Conservation (phyloP, 2,888 invertebrate species). For the Dimorphilus gyrociliatus region DNA sequence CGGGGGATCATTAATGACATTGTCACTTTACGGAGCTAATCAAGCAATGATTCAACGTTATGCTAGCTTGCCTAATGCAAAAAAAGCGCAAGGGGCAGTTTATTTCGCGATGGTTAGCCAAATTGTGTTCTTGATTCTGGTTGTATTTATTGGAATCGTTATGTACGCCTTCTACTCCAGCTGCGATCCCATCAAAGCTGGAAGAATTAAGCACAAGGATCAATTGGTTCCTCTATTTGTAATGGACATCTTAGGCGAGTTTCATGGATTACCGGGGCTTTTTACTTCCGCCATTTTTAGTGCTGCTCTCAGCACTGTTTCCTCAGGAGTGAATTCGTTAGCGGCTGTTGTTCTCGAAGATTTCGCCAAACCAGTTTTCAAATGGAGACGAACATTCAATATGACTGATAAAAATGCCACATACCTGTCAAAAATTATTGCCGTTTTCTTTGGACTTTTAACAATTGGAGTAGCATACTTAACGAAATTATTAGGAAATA, state of each 20-base stretch:
- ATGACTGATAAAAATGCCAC: too few relatives aligned
- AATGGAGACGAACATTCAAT: too few relatives aligned
- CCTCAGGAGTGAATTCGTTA: conserved; percentile 73
- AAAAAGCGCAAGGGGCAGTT: conserved; percentile 45
- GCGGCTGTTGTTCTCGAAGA: conserved; percentile 78
- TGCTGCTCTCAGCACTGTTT: conserved; percentile 55
- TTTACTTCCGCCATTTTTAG: conserved; percentile 6
- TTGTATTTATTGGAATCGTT: conserved; percentile 17
- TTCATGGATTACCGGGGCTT: conserved; percentile 6
- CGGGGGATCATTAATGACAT: conserved; percentile 78
- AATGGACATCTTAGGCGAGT: conserved; percentile 5
- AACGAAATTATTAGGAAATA: conserved; percentile 9
- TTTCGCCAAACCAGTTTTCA: conserved; percentile 54
- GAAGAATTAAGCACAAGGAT: conserved; percentile 15
- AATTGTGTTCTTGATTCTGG: conserved; percentile 14
- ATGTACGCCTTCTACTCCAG: conserved; percentile 19
- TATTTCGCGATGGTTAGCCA: conserved; percentile 16
- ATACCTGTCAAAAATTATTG: conserved; percentile 4
- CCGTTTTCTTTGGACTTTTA: conserved; percentile 8
- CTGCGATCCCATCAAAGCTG: conserved; percentile 18
- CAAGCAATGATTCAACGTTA: conserved; percentile 86
- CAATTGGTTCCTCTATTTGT: conserved; percentile 6
- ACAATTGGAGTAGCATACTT: conserved; percentile 9
- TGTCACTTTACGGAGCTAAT: conserved; percentile 77
- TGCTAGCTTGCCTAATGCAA: conserved; percentile 60